Evolutionary conservation across 2,888 invertebrate genomes (phyloP).

Genomic region (Caenorhabditis afra): DNA sequence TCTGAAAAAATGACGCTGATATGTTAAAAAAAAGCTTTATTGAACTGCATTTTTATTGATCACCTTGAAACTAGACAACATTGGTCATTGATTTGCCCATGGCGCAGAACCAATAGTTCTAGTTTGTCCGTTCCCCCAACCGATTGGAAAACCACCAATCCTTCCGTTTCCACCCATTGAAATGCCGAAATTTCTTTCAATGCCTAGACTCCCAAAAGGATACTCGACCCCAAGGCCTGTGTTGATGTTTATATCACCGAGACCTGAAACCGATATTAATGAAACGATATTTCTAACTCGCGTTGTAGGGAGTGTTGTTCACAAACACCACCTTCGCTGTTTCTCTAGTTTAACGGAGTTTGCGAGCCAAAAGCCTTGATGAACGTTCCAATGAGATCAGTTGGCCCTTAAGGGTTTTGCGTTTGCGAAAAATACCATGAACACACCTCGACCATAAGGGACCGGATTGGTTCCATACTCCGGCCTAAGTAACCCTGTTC

Average conservation of each 20-base stretch:
- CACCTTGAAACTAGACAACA: too few species aligned
- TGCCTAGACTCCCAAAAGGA: slow-evolving; percentile 62
- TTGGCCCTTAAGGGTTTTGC: too few species aligned
- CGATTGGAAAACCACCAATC: slow-evolving; percentile 70
- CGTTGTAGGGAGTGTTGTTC: too few species aligned
- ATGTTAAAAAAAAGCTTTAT: too few species aligned
- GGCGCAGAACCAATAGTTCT: slow-evolving; percentile 50
- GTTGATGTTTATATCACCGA: slow-evolving; percentile 69
- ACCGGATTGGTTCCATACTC: slow-evolving; percentile 45
- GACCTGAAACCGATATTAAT: too few species aligned
- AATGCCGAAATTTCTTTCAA: slow-evolving; percentile 68
- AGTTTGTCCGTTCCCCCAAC: slow-evolving; percentile 69
- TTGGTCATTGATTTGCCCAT: slow-evolving; percentile 46
- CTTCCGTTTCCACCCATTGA: slow-evolving; percentile 69
- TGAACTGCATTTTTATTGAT: too few species aligned
- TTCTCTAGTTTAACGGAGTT: too few species aligned
- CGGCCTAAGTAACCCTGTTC: slow-evolving; percentile 58
- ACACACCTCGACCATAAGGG: slow-evolving; percentile 60
- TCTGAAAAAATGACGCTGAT: too few species aligned
- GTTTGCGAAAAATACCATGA: neutral
- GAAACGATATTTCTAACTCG: too few species aligned
- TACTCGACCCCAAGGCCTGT: slow-evolving; percentile 67
- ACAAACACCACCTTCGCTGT: too few species aligned
- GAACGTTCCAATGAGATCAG: too few species aligned
- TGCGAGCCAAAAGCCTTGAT: neutral